A percentile compares a stretch with the other conserved stretches of the same genome.
Conservation (phyloP, 2,113 vertebrate species). For the Leptodactylus fuscus region DNA sequence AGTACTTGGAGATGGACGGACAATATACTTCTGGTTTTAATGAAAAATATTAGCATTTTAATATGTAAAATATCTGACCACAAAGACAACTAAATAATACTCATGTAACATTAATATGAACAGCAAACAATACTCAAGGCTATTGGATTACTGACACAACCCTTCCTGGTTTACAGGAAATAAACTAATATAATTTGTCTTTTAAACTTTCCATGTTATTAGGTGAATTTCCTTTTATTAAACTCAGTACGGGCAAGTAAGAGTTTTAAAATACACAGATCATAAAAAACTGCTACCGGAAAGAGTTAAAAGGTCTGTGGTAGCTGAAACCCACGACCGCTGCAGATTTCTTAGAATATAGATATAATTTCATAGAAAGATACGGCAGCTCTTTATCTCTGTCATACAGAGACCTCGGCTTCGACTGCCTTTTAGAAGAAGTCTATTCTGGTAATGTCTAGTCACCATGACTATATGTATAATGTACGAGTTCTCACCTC, state of each 20-base stretch:
- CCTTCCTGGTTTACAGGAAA: neutral
- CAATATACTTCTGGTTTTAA: neutral
- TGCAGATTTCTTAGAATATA: slow-evolving; percentile 51
- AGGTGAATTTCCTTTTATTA: neutral
- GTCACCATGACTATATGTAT: neutral
- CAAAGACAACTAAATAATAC: neutral
- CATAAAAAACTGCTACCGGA: neutral
- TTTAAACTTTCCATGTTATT: neutral
- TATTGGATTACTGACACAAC: neutral
- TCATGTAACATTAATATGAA: neutral
- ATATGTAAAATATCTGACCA: neutral
- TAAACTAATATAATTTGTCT: neutral
- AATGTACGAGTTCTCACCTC: neutral
- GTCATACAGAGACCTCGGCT: slow-evolving; percentile 8
- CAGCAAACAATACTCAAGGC: neutral
- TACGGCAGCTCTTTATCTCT: slow-evolving; percentile 32
- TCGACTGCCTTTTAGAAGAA: neutral
- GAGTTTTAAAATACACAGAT: neutral
- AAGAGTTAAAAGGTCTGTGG: slow-evolving; percentile 16
- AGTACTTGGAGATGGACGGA: neutral
- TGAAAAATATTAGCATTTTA: neutral
- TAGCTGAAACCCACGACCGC: slow-evolving; percentile 17
- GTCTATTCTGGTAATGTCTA: neutral
- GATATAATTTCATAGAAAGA: slow-evolving; percentile 51
- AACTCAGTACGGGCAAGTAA: neutral